Conservation (phyloP, 2,113 vertebrate species). For the Marmota flaviventris region DNA sequence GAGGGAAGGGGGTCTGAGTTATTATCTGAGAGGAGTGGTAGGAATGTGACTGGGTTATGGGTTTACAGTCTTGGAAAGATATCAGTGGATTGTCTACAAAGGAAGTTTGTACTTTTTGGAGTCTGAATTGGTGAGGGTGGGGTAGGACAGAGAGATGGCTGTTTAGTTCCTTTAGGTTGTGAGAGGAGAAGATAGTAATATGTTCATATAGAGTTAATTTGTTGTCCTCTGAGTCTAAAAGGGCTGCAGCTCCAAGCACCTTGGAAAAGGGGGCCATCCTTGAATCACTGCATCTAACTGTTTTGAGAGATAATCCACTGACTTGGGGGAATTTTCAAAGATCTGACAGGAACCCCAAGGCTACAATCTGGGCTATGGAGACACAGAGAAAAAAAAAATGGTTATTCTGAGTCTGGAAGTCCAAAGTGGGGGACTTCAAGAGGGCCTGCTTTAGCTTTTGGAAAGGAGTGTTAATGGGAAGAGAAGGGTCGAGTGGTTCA, state of each 20-base stretch:
- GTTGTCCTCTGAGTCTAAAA: background rate
- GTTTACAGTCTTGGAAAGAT: background rate
- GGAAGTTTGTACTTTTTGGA: background rate
- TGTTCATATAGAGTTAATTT: background rate
- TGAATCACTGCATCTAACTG: background rate
- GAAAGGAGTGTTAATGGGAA: no score
- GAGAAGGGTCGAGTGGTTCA: no score
- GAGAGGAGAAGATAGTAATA: no score
- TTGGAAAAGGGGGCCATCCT: background rate
- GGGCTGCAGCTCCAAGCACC: background rate
- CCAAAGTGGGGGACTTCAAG: no score
- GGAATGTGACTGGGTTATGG: no score
- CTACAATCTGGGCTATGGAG: background rate
- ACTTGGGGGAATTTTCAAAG: background rate
- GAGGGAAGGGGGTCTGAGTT: no score
- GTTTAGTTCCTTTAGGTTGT: background rate
- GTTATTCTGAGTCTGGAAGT: no score
- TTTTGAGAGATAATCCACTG: background rate
- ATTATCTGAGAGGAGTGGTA: no score
- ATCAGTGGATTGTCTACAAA: background rate
- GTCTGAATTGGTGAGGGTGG: background rate
- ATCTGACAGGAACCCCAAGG: background rate
- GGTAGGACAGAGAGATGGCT: background rate
- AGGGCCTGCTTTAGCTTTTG: no score
- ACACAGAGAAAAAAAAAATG: no score